Conservation (phyloP, 2,797 vertebrate genomes). For the Gobionotothen gibberifrons region DNA sequence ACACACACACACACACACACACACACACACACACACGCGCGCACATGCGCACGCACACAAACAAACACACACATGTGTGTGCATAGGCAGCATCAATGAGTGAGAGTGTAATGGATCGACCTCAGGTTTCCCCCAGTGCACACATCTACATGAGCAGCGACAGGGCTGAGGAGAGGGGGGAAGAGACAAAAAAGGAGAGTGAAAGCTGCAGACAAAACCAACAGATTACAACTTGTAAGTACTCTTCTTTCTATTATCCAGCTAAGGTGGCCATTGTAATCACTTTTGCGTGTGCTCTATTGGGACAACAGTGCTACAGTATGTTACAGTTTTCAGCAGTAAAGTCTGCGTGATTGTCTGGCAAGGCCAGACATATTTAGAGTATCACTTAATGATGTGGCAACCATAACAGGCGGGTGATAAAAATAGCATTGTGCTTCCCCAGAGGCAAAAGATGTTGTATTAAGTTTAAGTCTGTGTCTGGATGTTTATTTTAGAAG, state of each 20-base stretch:
- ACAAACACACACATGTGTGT: slow-evolving; percentile 7
- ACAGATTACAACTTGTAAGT: slow-evolving; percentile 73
- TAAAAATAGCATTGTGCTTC: slow-evolving; percentile 40
- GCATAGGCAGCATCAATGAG: slow-evolving; percentile 41
- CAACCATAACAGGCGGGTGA: slow-evolving; percentile 36
- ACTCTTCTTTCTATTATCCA: slow-evolving; percentile 63
- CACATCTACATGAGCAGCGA: slow-evolving; percentile 49
- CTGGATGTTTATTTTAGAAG: slow-evolving; percentile 46
- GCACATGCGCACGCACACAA: not conserved
- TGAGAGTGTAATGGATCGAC: slow-evolving; percentile 62
- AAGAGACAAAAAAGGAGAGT: slow-evolving; percentile 59
- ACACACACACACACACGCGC: not conserved
- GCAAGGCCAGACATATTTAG: slow-evolving; percentile 24
- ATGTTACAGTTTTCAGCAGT: slow-evolving; percentile 12
- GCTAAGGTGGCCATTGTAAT: slow-evolving; percentile 49
- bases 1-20: not conserved
- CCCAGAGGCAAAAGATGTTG: slow-evolving; percentile 17
- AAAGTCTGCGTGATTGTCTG: slow-evolving; percentile 41
- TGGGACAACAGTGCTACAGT: slow-evolving; percentile 24
- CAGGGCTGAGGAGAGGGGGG: slow-evolving; percentile 21
- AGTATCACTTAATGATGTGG: slow-evolving; percentile 31
- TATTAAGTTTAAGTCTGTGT: slow-evolving; percentile 29
- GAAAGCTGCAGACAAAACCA: slow-evolving; percentile 48
- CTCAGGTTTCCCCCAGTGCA: slow-evolving; percentile 65
- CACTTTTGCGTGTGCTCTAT: slow-evolving; percentile 44